Conservation (phyloP, 2,113 vertebrate genomes). For the Pseudolaguvia tuberculata region DNA sequence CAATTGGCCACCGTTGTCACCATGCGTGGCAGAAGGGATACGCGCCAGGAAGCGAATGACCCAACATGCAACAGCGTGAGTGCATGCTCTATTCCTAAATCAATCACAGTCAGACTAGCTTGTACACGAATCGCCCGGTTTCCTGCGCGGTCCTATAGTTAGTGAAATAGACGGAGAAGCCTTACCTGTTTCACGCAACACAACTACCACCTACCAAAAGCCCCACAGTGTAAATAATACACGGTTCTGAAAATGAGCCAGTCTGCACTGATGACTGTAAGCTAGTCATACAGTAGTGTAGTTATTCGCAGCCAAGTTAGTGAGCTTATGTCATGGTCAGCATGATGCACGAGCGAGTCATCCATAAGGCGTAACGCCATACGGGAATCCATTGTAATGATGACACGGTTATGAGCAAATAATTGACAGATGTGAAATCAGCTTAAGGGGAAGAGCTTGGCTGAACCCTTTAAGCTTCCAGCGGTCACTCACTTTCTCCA, state of each 20-base stretch:
- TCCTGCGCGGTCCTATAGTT: conserved; percentile 9
- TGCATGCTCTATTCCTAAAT: conserved; percentile 16
- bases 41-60: background rate
- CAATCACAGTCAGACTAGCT: background rate
- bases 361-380: conserved; percentile 51
- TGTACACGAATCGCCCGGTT: conserved; percentile 5
- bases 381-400: conserved; percentile 29
- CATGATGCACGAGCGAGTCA: conserved; percentile 37
- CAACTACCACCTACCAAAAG: conserved; percentile 12
- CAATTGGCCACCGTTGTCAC: background rate
- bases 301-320: conserved; percentile 54
- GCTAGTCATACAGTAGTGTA: background rate
- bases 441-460: background rate
- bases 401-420: conserved; percentile 9
- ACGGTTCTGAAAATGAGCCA: conserved; percentile 10
- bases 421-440: conserved; percentile 9
- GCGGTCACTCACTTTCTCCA: conserved; percentile 89
- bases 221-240: background rate
- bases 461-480: background rate
- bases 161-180: conserved; percentile 4
- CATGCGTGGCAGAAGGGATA: conserved; percentile 9
- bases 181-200: conserved; percentile 17
- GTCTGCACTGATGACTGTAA: background rate
- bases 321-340: conserved; percentile 13
- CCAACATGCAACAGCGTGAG: conserved; percentile 27